Percentiles rank a stretch among this genome's conserved stretches.
These are phyloP conservation scores for Thysanoteuthis rhombus DNA, from an alignment of 2,888 invertebrate species.

Conservation along the genomic window DNA sequence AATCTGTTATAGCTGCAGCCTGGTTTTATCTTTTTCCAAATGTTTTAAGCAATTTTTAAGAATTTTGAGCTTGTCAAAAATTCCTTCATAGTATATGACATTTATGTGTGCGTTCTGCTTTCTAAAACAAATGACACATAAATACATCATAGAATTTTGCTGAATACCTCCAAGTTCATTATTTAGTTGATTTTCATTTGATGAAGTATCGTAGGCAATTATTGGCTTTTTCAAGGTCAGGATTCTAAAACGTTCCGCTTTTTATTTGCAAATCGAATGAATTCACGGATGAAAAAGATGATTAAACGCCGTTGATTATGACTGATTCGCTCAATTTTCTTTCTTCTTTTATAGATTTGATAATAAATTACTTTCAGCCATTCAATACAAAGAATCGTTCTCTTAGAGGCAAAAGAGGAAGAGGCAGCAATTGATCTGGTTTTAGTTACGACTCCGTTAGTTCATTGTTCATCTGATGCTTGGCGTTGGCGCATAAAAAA, in stretches of 20 bases:
- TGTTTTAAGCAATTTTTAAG: neutral
- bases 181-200: too few relatives aligned
- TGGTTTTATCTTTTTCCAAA: neutral
- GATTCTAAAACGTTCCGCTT: neutral
- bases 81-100: neutral
- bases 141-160: too few relatives aligned
- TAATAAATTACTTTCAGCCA: neutral
- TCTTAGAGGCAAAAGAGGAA: neutral
- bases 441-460: neutral
- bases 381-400: neutral
- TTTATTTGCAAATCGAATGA: neutral
- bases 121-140: too few relatives aligned
- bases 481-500: neutral
- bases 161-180: too few relatives aligned
- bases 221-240: neutral
- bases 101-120: too few relatives aligned
- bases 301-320: neutral
- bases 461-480: neutral
- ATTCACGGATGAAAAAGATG: neutral
- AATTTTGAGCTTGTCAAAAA: neutral
- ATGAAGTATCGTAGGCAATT: too few relatives aligned
- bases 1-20: neutral
- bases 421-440: neutral
- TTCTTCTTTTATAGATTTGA: neutral
- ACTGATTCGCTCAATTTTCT: neutral